phyloP scores from a whole-genome alignment of 30 jellyfish, hydroid and myxozoan species.

The Cassiopea xamachana region DNA sequence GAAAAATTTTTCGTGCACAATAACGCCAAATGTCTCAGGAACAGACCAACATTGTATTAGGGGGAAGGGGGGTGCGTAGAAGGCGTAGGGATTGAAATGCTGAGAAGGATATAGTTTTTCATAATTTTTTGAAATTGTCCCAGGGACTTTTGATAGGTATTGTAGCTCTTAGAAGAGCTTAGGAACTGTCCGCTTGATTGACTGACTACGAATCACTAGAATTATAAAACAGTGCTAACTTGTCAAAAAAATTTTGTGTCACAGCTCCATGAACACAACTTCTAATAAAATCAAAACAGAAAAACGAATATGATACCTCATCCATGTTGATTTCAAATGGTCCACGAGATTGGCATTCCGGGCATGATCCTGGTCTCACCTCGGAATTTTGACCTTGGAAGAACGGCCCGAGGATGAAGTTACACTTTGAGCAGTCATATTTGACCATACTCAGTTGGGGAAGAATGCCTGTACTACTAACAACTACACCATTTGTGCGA shows the following conservation, averaged over 20 bases:
- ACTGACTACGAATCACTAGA: not conserved
- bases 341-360: conserved; percentile 98
- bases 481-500: conserved; percentile 95
- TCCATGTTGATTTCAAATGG: conserved; percentile 98
- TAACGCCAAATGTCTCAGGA: too few species aligned
- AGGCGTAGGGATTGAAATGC: too few species aligned
- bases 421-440: conserved; percentile 93
- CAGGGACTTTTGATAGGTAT: too few species aligned
- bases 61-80: too few species aligned
- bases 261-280: not conserved
- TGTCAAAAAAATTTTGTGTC: not conserved
- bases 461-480: conserved; percentile 92
- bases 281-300: too few species aligned
- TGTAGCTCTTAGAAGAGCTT: too few species aligned
- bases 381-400: conserved; percentile 93
- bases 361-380: conserved; percentile 97
- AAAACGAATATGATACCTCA: conserved; percentile 55
- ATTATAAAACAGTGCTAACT: too few species aligned
- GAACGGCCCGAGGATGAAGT: conserved; percentile 93
- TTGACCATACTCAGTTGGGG: conserved; percentile 97
- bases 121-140: too few species aligned
- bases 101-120: too few species aligned
- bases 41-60: too few species aligned
- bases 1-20: too few species aligned
- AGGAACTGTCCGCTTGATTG: not conserved